A percentile compares a stretch with the other conserved stretches of the same genome.
Conservation (phyloP, 2,888 invertebrate genomes). For the Coelinius sp. region DNA sequence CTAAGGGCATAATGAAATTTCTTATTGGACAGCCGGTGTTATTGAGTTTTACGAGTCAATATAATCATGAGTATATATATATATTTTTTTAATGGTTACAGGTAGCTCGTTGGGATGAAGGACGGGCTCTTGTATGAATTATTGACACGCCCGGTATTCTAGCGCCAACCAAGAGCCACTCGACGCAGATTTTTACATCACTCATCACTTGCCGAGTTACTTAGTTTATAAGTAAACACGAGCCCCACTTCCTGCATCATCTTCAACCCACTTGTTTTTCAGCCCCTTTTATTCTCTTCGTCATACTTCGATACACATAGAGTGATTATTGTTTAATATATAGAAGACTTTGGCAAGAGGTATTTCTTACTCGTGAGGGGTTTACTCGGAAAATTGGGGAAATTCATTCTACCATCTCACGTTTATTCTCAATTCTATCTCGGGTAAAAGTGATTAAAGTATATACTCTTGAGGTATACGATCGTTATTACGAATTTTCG, state of each 20-base stretch:
- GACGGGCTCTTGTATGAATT: slow-evolving; percentile 46
- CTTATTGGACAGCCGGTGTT: background rate
- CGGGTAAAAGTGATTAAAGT: slow-evolving; percentile 12
- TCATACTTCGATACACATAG: no score
- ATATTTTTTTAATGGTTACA: slow-evolving; percentile 41
- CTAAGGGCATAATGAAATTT: slow-evolving; percentile 1
- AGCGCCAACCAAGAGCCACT: slow-evolving; percentile 11
- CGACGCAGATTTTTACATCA: background rate
- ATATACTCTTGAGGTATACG: background rate
- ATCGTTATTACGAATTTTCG: background rate
- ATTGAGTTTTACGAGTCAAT: background rate
- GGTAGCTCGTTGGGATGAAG: slow-evolving; percentile 47
- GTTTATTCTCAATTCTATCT: background rate
- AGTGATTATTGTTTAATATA: no score
- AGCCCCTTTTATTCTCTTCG: no score
- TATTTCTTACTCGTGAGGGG: background rate
- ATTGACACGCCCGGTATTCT: slow-evolving; percentile 29
- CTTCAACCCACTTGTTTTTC: no score
- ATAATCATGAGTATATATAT: background rate
- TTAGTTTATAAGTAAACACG: background rate
- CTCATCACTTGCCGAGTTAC: background rate
- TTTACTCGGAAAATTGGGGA: background rate
- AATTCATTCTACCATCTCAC: background rate
- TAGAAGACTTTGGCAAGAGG: no score
- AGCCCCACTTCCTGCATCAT: no score